These are phyloP conservation scores for Porites cylindrica DNA, from an alignment of 92 coral and sea anemone species.

Conservation along the genomic window DNA sequence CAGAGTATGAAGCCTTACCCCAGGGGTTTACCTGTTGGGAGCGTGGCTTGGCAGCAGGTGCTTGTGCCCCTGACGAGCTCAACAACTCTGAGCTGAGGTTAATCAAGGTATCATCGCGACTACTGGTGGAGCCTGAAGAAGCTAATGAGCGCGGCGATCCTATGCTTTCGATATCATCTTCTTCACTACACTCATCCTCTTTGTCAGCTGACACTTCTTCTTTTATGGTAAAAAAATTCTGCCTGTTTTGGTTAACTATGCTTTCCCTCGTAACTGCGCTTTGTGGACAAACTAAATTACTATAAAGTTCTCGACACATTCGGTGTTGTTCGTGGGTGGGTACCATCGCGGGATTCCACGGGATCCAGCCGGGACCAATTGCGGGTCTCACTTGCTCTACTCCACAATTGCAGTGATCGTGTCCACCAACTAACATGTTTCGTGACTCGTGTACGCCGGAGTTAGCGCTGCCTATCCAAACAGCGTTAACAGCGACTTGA, in stretches of 20 bases:
- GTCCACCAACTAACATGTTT: constrained; percentile 8
- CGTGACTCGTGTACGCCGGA: constrained; percentile 22
- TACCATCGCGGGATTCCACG: constrained; percentile 22
- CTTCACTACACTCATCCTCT: constrained; percentile 15
- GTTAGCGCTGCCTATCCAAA: not conserved
- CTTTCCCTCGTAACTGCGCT: constrained; percentile 21
- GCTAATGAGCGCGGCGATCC: constrained; percentile 49
- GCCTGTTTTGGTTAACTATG: not conserved
- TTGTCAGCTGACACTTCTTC: constrained; percentile 9
- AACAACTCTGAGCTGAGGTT: constrained; percentile 21
- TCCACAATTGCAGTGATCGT: constrained; percentile 20
- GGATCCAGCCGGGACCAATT: constrained; percentile 10
- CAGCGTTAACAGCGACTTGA: constrained; percentile 17
- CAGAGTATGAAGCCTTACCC: constrained; percentile 85
- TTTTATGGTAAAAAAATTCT: not conserved
- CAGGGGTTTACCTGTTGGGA: constrained; percentile 71
- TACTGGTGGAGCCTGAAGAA: constrained; percentile 44
- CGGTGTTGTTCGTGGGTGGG: constrained; percentile 49
- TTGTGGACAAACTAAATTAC: constrained; percentile 1
- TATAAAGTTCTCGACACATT: constrained; percentile 19
- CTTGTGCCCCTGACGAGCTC: constrained; percentile 3
- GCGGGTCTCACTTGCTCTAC: constrained; percentile 13
- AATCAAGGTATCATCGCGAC: constrained; percentile 23
- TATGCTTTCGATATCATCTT: constrained; percentile 44
- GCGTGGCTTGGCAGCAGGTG: constrained; percentile 43